phyloP scores from a whole-genome alignment of 2,797 vertebrate species.

The Anas bernieri region DNA sequence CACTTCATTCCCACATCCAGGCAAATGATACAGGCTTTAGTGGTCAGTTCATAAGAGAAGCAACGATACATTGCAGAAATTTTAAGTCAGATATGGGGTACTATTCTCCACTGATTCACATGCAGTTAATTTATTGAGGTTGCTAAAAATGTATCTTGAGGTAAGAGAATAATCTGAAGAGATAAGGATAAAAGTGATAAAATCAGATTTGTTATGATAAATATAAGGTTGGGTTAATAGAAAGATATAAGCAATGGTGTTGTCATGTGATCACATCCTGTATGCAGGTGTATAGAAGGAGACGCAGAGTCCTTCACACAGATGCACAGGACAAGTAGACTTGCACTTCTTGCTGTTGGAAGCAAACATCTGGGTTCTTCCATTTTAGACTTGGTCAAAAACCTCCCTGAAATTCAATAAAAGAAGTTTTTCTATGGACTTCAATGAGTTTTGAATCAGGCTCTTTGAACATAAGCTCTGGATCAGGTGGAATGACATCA shows the following conservation, averaged over 20 bases:
- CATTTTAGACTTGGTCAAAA: background rate
- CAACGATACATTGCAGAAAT: background rate
- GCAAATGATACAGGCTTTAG: rapidly evolving
- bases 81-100: background rate
- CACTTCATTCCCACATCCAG: background rate
- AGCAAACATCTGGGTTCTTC: background rate
- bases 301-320: background rate
- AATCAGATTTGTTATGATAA: background rate
- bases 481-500: background rate
- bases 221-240: background rate
- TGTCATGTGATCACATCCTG: rapidly evolving
- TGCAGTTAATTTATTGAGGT: background rate
- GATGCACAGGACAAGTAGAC: background rate
- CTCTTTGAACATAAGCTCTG: background rate
- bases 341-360: background rate
- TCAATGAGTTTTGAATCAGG: background rate
- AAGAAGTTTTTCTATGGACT: background rate
- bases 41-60: background rate
- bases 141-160: background rate
- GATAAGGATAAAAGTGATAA: background rate
- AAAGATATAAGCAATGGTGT: rapidly evolving
- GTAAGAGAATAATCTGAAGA: background rate
- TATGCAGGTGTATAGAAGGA: background rate
- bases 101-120: background rate
- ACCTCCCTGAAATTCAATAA: background rate